Conservation (phyloP, 2,797 vertebrate genomes). For the Thalassophryne amazonica region DNA sequence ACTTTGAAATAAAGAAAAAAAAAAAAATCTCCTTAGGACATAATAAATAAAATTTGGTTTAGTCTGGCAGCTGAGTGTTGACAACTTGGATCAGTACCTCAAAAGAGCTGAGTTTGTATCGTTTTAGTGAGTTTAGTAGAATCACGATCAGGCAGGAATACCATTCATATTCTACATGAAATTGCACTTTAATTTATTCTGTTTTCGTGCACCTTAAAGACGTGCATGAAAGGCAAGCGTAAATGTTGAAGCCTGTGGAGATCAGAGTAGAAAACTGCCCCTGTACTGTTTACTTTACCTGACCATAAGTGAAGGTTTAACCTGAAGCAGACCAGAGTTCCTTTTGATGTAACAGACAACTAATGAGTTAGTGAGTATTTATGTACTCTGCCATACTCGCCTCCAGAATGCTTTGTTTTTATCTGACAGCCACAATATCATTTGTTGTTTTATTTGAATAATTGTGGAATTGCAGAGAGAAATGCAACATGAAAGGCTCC, state of each 20-base stretch:
- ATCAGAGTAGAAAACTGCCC: conserved; percentile 45
- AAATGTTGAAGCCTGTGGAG: conserved; percentile 17
- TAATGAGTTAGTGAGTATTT: conserved; percentile 36
- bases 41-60: no score
- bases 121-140: no score
- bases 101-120: conserved; percentile 16
- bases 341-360: conserved; percentile 49
- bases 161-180: conserved; percentile 30
- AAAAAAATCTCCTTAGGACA: no score
- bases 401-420: conserved; percentile 58
- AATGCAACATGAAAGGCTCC: conserved; percentile 49
- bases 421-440: conserved; percentile 42
- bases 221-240: conserved; percentile 27
- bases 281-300: conserved; percentile 28
- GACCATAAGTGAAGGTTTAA: conserved; percentile 23
- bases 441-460: conserved; percentile 55
- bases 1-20: no score
- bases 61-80: no score
- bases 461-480: conserved; percentile 34
- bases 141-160: no score
- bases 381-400: conserved; percentile 46
- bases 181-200: conserved; percentile 58
- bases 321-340: conserved; percentile 15
- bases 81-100: no score
- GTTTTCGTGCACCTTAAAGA: conserved; percentile 39